These are phyloP conservation scores for Laticauda colubrina DNA, from an alignment of 2,113 vertebrate genomes.

Conservation along the genomic window DNA sequence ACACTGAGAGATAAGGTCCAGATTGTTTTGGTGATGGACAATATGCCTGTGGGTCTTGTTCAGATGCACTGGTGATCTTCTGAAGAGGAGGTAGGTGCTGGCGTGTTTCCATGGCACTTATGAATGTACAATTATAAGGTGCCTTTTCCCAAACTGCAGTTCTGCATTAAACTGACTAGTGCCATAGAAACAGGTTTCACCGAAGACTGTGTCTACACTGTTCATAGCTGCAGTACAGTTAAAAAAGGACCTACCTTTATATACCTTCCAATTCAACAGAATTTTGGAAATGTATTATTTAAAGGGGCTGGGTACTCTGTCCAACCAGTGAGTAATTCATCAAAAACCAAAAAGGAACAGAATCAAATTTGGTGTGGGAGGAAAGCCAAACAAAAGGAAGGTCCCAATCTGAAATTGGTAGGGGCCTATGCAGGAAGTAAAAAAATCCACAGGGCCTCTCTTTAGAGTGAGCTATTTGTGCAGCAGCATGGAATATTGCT, in stretches of 20 bases:
- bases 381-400: background rate
- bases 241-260: background rate
- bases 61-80: background rate
- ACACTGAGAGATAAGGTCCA: background rate
- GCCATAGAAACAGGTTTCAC: background rate
- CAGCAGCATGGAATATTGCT: background rate
- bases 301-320: background rate
- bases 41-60: background rate
- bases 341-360: background rate
- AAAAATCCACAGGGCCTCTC: background rate
- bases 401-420: background rate
- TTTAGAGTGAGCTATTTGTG: background rate
- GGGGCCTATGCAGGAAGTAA: background rate
- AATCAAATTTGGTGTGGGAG: background rate
- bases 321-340: background rate
- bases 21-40: background rate
- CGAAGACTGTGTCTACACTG: background rate
- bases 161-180: background rate
- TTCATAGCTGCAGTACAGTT: background rate
- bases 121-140: background rate
- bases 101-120: background rate
- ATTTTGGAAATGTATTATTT: background rate
- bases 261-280: background rate
- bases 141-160: background rate
- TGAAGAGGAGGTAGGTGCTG: background rate